Evolutionary conservation across 23 tunicate genomes (phyloP).

Genomic region (Oikopleura albicans): DNA sequence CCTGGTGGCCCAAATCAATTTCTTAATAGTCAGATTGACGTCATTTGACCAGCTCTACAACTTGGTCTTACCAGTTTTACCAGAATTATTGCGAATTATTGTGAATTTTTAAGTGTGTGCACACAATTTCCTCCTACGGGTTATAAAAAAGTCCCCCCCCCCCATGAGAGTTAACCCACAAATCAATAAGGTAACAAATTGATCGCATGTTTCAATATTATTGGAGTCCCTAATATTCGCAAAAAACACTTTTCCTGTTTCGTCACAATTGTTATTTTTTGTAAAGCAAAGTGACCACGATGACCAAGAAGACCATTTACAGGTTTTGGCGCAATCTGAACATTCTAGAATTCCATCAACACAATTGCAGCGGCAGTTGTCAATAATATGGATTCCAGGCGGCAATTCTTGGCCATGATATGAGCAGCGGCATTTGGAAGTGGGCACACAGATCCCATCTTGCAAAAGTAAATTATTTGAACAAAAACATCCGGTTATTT

Average conservation of each 20-base stretch:
- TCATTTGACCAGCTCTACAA: no score
- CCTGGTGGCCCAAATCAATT: no score
- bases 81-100: no score
- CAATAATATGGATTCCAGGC: neutral
- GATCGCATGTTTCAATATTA: neutral
- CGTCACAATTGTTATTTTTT: neutral
- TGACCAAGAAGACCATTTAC: neutral
- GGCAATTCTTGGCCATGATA: neutral
- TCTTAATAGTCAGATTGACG: no score
- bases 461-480: conserved; percentile 26
- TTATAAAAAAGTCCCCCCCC: no score
- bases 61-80: no score
- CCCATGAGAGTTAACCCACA: no score
- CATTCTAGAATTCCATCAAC: neutral
- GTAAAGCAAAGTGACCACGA: neutral
- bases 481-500: conserved; percentile 43
- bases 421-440: conserved; percentile 30
- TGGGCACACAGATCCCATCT: conserved; percentile 38
- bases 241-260: no score
- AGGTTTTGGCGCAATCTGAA: neutral
- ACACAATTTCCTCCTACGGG: no score
- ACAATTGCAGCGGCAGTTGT: neutral
- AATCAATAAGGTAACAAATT: no score
- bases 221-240: no score
- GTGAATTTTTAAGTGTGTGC: no score